phyloP scores from a whole-genome alignment of 2,113 vertebrate species.

The Lagopus leucura region DNA sequence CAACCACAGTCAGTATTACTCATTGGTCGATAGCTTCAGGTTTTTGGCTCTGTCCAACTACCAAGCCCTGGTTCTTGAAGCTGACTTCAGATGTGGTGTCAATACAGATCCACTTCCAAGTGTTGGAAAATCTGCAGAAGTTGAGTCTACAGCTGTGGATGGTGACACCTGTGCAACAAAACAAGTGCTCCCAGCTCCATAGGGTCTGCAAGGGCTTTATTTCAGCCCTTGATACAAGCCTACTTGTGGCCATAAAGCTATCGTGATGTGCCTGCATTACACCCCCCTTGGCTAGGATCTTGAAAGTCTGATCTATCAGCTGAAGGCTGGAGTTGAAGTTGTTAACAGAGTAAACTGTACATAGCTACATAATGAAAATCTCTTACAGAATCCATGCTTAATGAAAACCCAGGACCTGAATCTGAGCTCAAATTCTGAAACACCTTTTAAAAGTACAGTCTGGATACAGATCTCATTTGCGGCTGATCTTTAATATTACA shows the following conservation, averaged over 20 bases:
- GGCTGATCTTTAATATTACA: conserved; percentile 1
- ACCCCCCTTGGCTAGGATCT: not conserved
- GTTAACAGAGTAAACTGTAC: not conserved
- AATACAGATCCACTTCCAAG: not conserved
- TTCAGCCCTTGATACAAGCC: not conserved
- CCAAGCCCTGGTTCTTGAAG: not conserved
- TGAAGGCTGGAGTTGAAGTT: not conserved
- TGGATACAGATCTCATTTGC: not conserved
- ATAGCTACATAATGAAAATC: not conserved
- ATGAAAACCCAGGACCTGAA: not conserved
- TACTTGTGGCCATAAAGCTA: not conserved
- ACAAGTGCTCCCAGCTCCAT: not conserved
- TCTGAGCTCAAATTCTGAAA: not conserved
- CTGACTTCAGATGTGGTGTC: not conserved
- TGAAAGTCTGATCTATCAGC: not conserved
- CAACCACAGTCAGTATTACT: not conserved
- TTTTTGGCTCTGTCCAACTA: not conserved
- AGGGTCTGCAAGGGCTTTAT: not conserved
- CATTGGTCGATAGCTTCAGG: not conserved
- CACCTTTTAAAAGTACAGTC: not conserved
- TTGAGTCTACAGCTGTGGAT: not conserved
- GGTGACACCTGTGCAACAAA: not conserved
- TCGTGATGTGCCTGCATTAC: not conserved
- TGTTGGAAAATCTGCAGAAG: not conserved
- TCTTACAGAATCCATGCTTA: not conserved